phyloP scores from a whole-genome alignment of 2,797 vertebrate genomes.

The Xenentodon cancila region DNA sequence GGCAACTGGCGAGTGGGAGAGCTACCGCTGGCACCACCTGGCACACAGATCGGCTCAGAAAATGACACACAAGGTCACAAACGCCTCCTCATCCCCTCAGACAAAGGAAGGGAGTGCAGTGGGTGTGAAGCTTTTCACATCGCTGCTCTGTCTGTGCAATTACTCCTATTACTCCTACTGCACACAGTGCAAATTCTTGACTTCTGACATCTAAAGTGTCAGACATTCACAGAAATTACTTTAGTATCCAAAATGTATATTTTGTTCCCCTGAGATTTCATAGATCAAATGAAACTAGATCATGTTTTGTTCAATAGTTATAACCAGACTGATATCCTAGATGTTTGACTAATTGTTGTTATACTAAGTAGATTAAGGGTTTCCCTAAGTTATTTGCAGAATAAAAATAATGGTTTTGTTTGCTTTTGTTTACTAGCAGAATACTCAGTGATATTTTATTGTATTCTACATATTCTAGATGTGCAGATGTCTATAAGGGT shows the following conservation, averaged over 20 bases:
- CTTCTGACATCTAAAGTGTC: not conserved
- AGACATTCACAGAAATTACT: not conserved
- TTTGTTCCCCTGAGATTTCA: too few species aligned
- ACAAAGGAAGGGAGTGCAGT: constrained; percentile 27
- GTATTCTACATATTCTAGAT: not conserved
- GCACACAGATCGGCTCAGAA: constrained; percentile 38
- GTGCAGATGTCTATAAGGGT: too few species aligned
- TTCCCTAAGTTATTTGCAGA: not conserved
- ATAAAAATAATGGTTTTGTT: not conserved
- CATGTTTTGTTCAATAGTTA: too few species aligned
- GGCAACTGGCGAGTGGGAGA: constrained; percentile 8
- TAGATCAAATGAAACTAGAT: too few species aligned
- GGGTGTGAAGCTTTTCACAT: constrained; percentile 25
- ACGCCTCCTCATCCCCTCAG: constrained; percentile 38
- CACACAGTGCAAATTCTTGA: too few species aligned
- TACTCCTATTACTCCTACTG: accelerated
- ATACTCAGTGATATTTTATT: not conserved
- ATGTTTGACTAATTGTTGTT: too few species aligned
- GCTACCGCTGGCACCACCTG: constrained; percentile 65
- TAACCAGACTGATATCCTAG: too few species aligned
- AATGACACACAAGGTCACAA: constrained; percentile 48
- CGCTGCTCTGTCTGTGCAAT: not conserved
- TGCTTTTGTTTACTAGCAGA: not conserved
- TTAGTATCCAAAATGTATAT: not conserved
- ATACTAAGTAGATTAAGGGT: too few species aligned